These are phyloP conservation scores for Apostichopus leukothele DNA, from an alignment of 53 echinoderm and acorn worm species.

Conservation along the genomic window DNA sequence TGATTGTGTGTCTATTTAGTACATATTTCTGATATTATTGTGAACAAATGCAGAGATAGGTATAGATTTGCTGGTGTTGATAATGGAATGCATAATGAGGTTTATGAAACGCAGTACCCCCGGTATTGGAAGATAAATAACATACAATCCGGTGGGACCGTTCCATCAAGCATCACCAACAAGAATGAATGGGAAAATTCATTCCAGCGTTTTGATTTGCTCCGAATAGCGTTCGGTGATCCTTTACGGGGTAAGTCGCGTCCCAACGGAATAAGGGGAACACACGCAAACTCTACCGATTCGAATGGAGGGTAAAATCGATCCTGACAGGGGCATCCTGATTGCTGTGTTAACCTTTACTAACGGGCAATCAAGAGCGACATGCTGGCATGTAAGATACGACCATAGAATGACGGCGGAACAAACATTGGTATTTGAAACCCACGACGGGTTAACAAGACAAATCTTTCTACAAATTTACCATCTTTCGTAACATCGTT, in stretches of 20 bases:
- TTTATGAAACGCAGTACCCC: not conserved
- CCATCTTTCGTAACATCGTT: not conserved
- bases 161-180: conserved; percentile 17
- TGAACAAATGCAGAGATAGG: too few species aligned
- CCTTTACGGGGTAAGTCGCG: conserved; percentile 32
- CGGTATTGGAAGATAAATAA: not conserved
- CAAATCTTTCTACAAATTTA: conserved; percentile 9
- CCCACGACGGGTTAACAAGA: conserved; percentile 16
- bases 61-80: too few species aligned
- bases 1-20: too few species aligned
- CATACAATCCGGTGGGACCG: not conserved
- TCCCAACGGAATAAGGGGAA: conserved; percentile 27
- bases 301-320: conserved; percentile 32
- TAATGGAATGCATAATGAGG: too few species aligned
- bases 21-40: too few species aligned
- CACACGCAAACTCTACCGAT: conserved; percentile 45
- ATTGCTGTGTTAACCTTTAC: conserved; percentile 21
- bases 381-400: conserved; percentile 21
- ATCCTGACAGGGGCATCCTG: conserved; percentile 34
- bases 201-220: conserved; percentile 42
- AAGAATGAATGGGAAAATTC: conserved; percentile 5
- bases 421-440: conserved; percentile 26
- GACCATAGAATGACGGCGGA: conserved; percentile 12
- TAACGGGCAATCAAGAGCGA: conserved; percentile 15
- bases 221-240: conserved; percentile 33